Evolutionary conservation across 2,113 vertebrate genomes (phyloP).

Genomic region (Scolopax mira): DNA sequence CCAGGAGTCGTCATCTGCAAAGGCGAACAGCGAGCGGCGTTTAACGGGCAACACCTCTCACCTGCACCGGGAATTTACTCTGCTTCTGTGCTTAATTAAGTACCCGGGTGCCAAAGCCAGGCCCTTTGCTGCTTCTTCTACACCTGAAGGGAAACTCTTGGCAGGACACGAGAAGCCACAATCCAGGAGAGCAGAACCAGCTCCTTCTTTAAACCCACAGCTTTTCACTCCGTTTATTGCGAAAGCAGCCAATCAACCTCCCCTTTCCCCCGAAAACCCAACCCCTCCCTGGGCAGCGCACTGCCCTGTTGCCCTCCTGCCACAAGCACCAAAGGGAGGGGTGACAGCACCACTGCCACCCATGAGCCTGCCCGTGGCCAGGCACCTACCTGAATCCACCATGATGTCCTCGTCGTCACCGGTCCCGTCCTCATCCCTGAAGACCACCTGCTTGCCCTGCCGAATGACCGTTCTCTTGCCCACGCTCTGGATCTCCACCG

Average conservation of each 20-base stretch:
- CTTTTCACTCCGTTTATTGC: neutral
- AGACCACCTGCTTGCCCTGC: slow-evolving; percentile 97
- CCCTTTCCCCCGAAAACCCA: accelerated
- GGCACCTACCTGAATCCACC: slow-evolving; percentile 91
- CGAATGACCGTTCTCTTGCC: slow-evolving; percentile 91
- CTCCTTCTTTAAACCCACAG: neutral
- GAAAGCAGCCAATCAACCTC: neutral
- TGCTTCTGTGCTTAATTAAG: accelerated
- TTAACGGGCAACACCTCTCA: accelerated
- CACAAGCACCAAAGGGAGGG: accelerated
- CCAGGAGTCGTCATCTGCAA: slow-evolving; percentile 95
- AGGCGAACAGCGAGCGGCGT: accelerated
- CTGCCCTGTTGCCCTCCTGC: accelerated
- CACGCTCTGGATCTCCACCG: slow-evolving; percentile 75
- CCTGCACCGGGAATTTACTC: neutral
- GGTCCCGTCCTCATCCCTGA: slow-evolving; percentile 91
- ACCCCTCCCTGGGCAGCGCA: neutral
- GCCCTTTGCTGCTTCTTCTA: neutral
- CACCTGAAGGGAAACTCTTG: neutral
- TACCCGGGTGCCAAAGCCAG: neutral
- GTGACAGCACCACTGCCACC: neutral
- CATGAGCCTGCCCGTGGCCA: neutral
- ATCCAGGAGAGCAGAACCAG: neutral
- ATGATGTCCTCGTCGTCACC: slow-evolving; percentile 97
- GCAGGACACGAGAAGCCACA: neutral